phyloP scores from a whole-genome alignment of 35 echinoderm and acorn worm species.

The Heliocidaris erythrogramma region DNA sequence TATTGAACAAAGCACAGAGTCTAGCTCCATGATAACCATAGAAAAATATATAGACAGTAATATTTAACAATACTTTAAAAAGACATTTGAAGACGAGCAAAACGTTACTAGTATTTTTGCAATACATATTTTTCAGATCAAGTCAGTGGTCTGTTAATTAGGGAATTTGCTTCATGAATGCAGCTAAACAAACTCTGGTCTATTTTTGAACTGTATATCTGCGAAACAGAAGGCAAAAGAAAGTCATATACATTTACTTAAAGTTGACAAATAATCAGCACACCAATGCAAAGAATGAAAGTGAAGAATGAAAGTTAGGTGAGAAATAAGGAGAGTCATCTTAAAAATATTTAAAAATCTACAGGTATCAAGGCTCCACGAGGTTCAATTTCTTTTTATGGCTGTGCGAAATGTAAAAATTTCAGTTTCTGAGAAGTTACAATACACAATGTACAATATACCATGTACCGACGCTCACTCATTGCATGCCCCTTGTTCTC shows the following conservation, averaged over 20 bases:
- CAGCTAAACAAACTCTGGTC: neutral
- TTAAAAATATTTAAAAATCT: neutral
- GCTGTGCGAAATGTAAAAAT: neutral
- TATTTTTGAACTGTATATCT: neutral
- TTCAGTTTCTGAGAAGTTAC: no score
- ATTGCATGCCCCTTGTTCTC: neutral
- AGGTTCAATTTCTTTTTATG: neutral
- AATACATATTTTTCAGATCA: neutral
- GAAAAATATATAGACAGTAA: slow-evolving; percentile 6
- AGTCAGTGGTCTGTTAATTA: neutral
- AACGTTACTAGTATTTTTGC: neutral
- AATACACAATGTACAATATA: no score
- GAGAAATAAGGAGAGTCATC: neutral
- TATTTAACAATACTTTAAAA: neutral
- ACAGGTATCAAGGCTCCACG: neutral
- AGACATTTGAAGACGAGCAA: neutral
- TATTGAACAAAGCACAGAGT: neutral
- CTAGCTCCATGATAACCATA: neutral
- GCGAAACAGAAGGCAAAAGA: neutral
- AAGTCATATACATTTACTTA: neutral
- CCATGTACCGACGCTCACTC: no score
- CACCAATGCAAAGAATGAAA: neutral
- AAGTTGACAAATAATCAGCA: neutral
- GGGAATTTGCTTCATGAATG: neutral
- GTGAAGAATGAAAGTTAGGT: neutral